Base-by-base conservation (phyloP, 1,140 invertebrate genomes). In the Drosophila bocki region DNA sequence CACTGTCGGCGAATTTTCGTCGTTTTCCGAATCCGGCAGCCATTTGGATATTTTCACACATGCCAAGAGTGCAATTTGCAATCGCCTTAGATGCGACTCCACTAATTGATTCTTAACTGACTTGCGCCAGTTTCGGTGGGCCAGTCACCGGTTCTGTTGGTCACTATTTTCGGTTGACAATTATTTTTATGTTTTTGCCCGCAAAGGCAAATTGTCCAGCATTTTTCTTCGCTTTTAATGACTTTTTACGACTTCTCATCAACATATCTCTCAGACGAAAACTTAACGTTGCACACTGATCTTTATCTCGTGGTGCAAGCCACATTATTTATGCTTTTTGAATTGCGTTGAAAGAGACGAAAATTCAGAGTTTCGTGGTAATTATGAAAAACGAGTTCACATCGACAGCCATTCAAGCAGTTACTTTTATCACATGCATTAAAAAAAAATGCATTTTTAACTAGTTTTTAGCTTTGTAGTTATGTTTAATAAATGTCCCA, bases 81-180 rank as follows among this genome's bases (percentile, higher is more conserved):
- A 63, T 72, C 59, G 78, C 85, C 78, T 53, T 75, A 75, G 69
- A 83, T 88, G 72, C 64, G 58, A 41, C 56, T 41, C 62, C 62
- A 76, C 81, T 90, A 88, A 88, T 88, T 91, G 85, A 90, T 88
- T 88, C 85, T 88, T 85, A 57, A 90, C 70, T 72, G 74, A 67
- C 69, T 72, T 74, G 63, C 22, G 17, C 67, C 63, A 50, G 56
- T 54, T 82, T 71, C 41, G 65, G 26, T 26, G 53, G 60, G 8
- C 35, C 26, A 8, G 51, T 17, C 53, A 60, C 62, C 64, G 48
- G 68, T 80, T 80, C 51, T 54, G 39, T 56, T 44, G 22, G 15
- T 22, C 11, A 13, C 67, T 51, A 72, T 54, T 77, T 78, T 51
- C 47, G 53, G 65, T 12, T 37, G n/a, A 37, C 47, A 26, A 60